Conservation (phyloP, 2,797 vertebrate species). For the Hemibagrus guttatus region DNA sequence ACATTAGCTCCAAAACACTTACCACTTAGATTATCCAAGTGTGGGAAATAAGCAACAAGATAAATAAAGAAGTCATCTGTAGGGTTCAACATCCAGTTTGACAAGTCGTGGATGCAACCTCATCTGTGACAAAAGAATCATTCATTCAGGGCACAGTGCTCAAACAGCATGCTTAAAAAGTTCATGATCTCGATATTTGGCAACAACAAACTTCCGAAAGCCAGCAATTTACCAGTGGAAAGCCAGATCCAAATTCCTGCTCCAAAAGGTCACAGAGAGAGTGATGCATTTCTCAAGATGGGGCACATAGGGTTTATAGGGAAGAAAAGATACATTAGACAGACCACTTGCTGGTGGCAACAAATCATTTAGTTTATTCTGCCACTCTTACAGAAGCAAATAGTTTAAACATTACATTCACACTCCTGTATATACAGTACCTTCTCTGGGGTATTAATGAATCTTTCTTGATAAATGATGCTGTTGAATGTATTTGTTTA, state of each 20-base stretch:
- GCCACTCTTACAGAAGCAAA: slow-evolving; percentile 43
- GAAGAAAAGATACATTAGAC: slow-evolving; percentile 3
- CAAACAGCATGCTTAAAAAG: slow-evolving; percentile 32
- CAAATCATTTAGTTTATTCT: slow-evolving; percentile 47
- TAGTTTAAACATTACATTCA: slow-evolving; percentile 53
- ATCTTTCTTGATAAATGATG: slow-evolving; percentile 7
- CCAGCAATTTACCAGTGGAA: slow-evolving; percentile 43
- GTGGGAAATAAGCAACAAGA: slow-evolving; percentile 10
- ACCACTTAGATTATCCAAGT: slow-evolving; percentile 27
- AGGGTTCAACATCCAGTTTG: slow-evolving; percentile 34
- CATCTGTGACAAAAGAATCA: slow-evolving; percentile 34
- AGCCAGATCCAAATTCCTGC: slow-evolving; percentile 40
- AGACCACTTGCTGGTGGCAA: slow-evolving; percentile 20
- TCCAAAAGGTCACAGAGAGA: slow-evolving; percentile 46
- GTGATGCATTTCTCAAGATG: slow-evolving; percentile 22
- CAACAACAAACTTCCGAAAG: slow-evolving; percentile 41
- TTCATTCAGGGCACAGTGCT: slow-evolving; percentile 28
- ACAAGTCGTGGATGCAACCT: slow-evolving; percentile 30
- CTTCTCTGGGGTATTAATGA: background rate
- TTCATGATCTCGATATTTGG: slow-evolving; percentile 47
- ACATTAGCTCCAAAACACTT: slow-evolving; percentile 41
- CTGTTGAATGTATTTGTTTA: slow-evolving; percentile 13
- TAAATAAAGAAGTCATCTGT: slow-evolving; percentile 30
- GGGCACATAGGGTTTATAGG: background rate
- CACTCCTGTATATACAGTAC: slow-evolving; percentile 59